These are phyloP conservation scores for Philypnodon macrostomus DNA, from an alignment of 2,797 vertebrate genomes.

Conservation along the genomic window DNA sequence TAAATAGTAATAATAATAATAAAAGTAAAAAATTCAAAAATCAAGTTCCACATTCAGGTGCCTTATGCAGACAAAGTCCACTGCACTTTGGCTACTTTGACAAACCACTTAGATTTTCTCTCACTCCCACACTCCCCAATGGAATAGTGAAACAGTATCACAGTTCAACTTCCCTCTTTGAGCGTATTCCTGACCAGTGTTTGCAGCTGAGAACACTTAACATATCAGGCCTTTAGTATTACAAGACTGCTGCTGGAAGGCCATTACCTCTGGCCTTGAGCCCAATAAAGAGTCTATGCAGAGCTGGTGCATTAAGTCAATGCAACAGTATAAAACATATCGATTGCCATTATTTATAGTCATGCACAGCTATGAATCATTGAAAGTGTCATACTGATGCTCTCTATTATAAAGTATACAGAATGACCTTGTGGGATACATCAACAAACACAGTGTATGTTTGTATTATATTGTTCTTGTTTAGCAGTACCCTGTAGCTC, in stretches of 20 bases:
- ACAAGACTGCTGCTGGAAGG: conserved; percentile 1
- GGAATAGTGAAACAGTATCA: not conserved
- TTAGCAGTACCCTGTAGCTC: not conserved
- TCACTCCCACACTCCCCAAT: not conserved
- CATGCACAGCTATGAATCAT: not conserved
- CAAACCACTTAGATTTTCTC: conserved; percentile 11
- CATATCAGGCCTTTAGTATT: conserved; percentile 5
- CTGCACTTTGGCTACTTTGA: conserved; percentile 20
- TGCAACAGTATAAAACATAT: not conserved
- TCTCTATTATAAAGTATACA: not conserved
- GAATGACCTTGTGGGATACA: conserved; percentile 2
- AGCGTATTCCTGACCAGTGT: conserved; percentile 16
- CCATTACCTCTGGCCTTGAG: conserved; percentile 6
- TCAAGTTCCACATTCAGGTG: conserved; percentile 1
- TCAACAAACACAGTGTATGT: not conserved
- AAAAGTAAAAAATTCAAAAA: too few species aligned
- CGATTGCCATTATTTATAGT: conserved; percentile 4
- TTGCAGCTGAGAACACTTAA: conserved; percentile 13
- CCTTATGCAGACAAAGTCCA: conserved; percentile 3
- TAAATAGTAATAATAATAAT: too few species aligned
- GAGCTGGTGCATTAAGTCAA: conserved; percentile 3
- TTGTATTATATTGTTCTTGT: not conserved
- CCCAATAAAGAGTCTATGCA: not conserved
- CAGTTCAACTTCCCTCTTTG: conserved; percentile 6
- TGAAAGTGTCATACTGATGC: not conserved